Conservation (phyloP, 2,797 vertebrate genomes). For the Phoeniculus purpureus region DNA sequence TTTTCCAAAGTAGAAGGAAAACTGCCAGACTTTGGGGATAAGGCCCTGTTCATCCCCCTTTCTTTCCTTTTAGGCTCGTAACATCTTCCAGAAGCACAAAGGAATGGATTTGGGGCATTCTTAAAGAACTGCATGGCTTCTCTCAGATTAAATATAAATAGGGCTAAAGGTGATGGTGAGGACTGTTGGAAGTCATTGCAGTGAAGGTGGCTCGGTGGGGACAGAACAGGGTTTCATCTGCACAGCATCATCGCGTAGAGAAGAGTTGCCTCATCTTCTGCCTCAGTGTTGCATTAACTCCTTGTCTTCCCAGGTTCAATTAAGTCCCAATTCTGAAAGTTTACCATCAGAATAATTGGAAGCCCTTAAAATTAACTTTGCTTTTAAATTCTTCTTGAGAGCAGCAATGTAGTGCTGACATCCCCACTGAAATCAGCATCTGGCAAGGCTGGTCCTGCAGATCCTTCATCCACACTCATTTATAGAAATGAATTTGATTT, state of each 20-base stretch:
- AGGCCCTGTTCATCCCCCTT: conserved; percentile 52
- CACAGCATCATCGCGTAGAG: neutral
- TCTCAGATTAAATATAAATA: neutral
- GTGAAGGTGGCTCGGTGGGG: neutral
- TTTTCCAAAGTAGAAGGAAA: conserved; percentile 54
- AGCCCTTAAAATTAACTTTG: neutral
- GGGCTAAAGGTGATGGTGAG: neutral
- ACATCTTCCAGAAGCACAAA: conserved; percentile 39
- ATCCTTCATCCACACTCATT: neutral
- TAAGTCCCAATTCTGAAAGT: neutral
- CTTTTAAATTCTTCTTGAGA: neutral
- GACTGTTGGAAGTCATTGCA: neutral
- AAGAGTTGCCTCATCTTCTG: neutral
- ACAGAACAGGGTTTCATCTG: neutral
- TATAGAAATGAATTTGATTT: neutral
- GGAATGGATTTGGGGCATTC: conserved; percentile 28
- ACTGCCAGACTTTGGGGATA: conserved; percentile 5
- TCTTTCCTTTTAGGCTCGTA: conserved; percentile 14
- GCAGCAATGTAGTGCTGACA: neutral
- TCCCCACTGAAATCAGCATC: neutral
- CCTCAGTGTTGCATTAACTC: neutral
- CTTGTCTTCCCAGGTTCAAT: neutral
- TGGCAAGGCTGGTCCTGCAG: neutral
- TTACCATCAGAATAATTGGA: neutral
- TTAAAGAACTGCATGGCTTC: neutral